Conservation (phyloP, 2,888 invertebrate genomes). For the Pelosia muscerda region DNA sequence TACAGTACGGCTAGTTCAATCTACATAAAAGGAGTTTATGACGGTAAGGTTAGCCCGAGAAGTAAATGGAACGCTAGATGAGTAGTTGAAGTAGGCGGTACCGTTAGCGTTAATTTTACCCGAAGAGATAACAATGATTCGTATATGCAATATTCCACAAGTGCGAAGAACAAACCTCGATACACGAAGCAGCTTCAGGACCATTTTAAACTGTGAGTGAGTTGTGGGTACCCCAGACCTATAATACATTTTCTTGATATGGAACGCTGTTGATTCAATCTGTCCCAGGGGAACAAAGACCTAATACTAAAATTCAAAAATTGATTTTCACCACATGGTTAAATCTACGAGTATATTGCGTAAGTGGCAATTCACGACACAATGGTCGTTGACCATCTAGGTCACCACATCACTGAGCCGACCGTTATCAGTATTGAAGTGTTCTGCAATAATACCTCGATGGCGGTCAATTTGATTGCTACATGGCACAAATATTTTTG, state of each 20-base stretch:
- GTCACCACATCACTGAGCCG: background rate
- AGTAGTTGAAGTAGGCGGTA: too few relatives aligned
- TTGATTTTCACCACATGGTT: background rate
- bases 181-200: too few relatives aligned
- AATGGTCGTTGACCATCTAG: background rate
- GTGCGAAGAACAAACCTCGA: too few relatives aligned
- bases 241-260: too few relatives aligned
- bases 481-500: background rate
- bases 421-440: conserved; percentile 1
- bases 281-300: too few relatives aligned
- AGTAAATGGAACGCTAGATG: too few relatives aligned
- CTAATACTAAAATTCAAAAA: background rate
- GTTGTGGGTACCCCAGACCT: too few relatives aligned
- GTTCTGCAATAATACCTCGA: background rate
- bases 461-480: background rate
- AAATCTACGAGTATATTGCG: background rate
- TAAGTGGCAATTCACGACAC: background rate
- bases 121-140: too few relatives aligned
- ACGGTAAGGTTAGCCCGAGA: background rate
- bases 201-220: too few relatives aligned
- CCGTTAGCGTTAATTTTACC: too few relatives aligned
- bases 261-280: too few relatives aligned
- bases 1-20: background rate
- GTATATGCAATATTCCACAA: too few relatives aligned
- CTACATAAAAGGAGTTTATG: background rate